Evolutionary conservation across 2,888 invertebrate species (phyloP), one percentile per base, ranked within the genome.

Genomic region (Rhagium mordax): DNA sequence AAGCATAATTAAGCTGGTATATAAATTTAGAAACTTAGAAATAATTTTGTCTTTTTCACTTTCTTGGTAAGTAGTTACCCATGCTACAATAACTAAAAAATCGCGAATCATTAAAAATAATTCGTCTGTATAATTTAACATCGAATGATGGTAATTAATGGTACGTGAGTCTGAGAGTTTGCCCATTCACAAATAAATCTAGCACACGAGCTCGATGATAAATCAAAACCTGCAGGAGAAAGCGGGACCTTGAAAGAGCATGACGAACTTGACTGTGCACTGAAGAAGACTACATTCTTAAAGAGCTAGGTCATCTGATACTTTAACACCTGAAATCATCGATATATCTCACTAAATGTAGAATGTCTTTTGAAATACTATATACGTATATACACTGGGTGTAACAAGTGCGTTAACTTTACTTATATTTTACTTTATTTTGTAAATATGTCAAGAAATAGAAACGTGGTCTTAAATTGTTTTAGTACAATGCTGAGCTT

Each of bases 161-260:
- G 33, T 65, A 53, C 33, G 65, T 62, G 18, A 53, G 18, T 51
- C 53, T 33, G 33, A 55, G 65, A 53, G 51, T n/a, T 5, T 8
- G 61, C 65, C 55, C 68, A 75, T 71, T 71, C 67, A 74, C 64
- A 70, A 76, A 72, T 64, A 74, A 68, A 74, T 74, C 76, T 74
- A 72, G 76, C 74, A 71, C 76, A 69, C 72, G 70, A 71, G 67
- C 41, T 70, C 65, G 61, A 55, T 48, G 71, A 71, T 72, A 65
- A 70, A 61, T 76, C 71, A 73, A 72, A 70, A 72, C 65, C 62
- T 60, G 74, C 57, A 72, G 76, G 81, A 81, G 81, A 82, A 82
- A 82, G 81, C 81, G 76, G 78, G 77, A 79, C 81, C 81, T 82
- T 81, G 81, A 79, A 78, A 78, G 76, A 79, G 41, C n/a, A 72